phyloP scores from a whole-genome alignment of 2,888 invertebrate genomes.

The Plusia festucae region DNA sequence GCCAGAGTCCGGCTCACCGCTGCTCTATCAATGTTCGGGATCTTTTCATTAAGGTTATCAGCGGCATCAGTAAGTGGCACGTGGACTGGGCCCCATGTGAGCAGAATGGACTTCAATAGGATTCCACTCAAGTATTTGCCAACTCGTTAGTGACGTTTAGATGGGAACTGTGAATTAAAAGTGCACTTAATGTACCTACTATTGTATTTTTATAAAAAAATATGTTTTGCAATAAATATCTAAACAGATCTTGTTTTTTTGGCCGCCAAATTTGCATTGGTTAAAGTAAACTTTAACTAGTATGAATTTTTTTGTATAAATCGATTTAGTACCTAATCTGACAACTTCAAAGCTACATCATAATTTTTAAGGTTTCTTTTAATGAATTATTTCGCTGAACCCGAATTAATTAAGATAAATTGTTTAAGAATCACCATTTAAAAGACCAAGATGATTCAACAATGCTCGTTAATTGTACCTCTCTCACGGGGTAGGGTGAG shows the following conservation, averaged over 20 bases:
- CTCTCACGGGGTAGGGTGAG: slow-evolving; percentile 76
- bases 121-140: slow-evolving; percentile 30
- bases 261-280: too few relatives aligned
- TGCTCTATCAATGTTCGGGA: slow-evolving; percentile 71
- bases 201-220: neutral
- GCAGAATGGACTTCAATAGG: slow-evolving; percentile 49
- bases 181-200: neutral
- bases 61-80: slow-evolving; percentile 73
- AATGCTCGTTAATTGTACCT: slow-evolving; percentile 72
- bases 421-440: slow-evolving; percentile 35
- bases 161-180: neutral
- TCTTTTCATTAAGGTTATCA: slow-evolving; percentile 88
- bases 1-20: slow-evolving; percentile 16
- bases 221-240: too few relatives aligned
- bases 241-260: too few relatives aligned
- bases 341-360: neutral
- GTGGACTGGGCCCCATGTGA: slow-evolving; percentile 67
- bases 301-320: too few relatives aligned
- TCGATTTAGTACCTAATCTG: too few relatives aligned
- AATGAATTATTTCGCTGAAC: neutral
- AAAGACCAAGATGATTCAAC: slow-evolving; percentile 56
- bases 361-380: neutral
- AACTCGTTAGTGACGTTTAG: slow-evolving; percentile 26
- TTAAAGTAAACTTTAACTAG: too few relatives aligned
- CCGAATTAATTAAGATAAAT: slow-evolving; percentile 14